These are phyloP conservation scores for Diphyllodes magnificus DNA, from an alignment of 2,113 vertebrate species.

Conservation along the genomic window DNA sequence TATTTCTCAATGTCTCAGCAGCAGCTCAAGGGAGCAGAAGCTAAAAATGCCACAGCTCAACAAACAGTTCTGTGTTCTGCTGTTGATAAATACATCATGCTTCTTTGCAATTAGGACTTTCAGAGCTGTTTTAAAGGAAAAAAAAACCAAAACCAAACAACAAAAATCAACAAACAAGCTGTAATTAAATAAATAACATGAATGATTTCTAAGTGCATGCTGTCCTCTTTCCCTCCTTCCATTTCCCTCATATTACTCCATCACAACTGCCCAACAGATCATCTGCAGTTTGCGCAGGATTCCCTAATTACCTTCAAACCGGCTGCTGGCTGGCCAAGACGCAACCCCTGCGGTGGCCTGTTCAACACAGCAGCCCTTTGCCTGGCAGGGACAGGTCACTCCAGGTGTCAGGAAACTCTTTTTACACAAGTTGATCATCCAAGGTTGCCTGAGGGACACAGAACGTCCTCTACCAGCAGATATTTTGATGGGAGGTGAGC, in stretches of 20 bases:
- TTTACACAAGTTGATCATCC: not conserved
- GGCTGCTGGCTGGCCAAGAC: not conserved
- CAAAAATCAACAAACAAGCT: not conserved
- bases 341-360: not conserved
- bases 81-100: not conserved
- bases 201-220: not conserved
- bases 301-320: not conserved
- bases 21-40: conserved; percentile 27
- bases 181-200: not conserved
- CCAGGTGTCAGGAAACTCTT: not conserved
- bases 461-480: not conserved
- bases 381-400: not conserved
- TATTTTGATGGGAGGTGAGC: not conserved
- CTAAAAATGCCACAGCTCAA: conserved; percentile 38
- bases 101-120: not conserved
- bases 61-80: conserved; percentile 8
- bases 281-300: not conserved
- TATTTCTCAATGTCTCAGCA: conserved; percentile 47
- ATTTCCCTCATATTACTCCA: not conserved
- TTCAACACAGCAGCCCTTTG: not conserved
- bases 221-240: not conserved
- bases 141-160: not conserved
- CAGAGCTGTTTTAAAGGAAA: not conserved
- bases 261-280: not conserved
- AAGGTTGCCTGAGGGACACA: not conserved